Evolutionary conservation across 1,140 invertebrate species (phyloP), one percentile per base, ranked within the genome.

Genomic region (Drosophila persimilis): DNA sequence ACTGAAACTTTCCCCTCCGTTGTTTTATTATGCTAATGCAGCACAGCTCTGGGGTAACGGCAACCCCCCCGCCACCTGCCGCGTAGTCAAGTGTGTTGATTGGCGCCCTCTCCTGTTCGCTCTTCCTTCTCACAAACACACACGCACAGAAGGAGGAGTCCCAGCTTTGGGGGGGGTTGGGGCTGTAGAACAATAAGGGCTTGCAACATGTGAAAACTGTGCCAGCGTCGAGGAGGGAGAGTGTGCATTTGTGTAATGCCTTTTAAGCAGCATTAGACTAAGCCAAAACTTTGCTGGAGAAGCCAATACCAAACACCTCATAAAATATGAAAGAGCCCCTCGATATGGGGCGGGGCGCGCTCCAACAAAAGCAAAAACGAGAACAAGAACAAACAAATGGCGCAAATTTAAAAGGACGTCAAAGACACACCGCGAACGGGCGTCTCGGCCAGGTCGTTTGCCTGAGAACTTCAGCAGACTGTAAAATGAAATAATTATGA

Each of bases 401-500:
- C 15, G 56, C 24, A 61, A 62, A 76, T 84, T 77, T 59, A 57
- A 61, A 67, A 52, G 47, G 54, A 50, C 58, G 61, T 48, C 41
- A 73, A 69, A 73, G 59, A 56, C 50, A 62, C 39, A 31, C 48
- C 9, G 48, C 41, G 39, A 35, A 41, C 35, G 44, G 35, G 41
- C 57, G 55, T 17, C 61, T 41, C 39, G 58, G 43, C 1, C 62
- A 71, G 78, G 78, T 88, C 83, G 83, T 83, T 69, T 88, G 83
- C 74, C 83, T 79, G 78, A 70, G 66, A 86, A 75, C 78, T 83
- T 76, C 83, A 83, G 78, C 83, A 88, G 83, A 88, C 83, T 88
- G 83, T 88, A 83, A 88, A 88, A 83, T 88, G 66, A 88, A 83
- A 88, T 83, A 88, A 88, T 88, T 88, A 88, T 79, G 73, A 85